Evolutionary conservation across 2,113 vertebrate species (phyloP).

Genomic region (Nycticryphes semicollaris): DNA sequence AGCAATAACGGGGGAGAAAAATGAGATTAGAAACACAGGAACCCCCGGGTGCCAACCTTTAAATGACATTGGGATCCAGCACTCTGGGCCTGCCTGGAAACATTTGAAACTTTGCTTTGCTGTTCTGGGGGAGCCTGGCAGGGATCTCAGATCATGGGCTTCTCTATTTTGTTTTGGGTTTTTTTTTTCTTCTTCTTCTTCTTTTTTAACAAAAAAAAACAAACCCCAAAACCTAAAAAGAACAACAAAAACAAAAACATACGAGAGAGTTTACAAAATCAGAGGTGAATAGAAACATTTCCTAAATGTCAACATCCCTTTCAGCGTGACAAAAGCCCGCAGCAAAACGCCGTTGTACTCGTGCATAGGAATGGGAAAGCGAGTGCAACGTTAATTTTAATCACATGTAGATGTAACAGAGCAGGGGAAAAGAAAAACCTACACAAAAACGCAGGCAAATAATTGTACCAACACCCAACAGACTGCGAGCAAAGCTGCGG

Average conservation of each 20-base stretch:
- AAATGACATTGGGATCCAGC: slow-evolving; percentile 38
- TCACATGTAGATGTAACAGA: not conserved
- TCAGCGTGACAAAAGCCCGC: not conserved
- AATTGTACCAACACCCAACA: not conserved
- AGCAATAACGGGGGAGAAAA: not conserved
- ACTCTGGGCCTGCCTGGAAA: not conserved
- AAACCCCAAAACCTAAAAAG: too few relatives aligned
- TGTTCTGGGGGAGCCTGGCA: not conserved
- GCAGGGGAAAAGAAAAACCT: not conserved
- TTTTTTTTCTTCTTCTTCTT: not conserved
- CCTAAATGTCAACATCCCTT: not conserved
- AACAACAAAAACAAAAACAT: too few relatives aligned
- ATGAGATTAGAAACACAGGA: not conserved
- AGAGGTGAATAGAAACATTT: not conserved
- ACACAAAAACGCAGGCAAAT: not conserved
- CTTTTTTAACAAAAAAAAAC: not conserved
- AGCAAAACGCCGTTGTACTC: not conserved
- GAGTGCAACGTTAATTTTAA: not conserved
- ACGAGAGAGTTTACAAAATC: not conserved
- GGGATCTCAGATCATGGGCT: not conserved
- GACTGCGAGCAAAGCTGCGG: not conserved
- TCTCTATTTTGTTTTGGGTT: not conserved
- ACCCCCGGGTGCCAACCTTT: not conserved
- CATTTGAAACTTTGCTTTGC: not conserved
- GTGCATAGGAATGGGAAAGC: not conserved